Base-by-base conservation (phyloP, 1,140 invertebrate species). In the Drosophila hydei region DNA sequence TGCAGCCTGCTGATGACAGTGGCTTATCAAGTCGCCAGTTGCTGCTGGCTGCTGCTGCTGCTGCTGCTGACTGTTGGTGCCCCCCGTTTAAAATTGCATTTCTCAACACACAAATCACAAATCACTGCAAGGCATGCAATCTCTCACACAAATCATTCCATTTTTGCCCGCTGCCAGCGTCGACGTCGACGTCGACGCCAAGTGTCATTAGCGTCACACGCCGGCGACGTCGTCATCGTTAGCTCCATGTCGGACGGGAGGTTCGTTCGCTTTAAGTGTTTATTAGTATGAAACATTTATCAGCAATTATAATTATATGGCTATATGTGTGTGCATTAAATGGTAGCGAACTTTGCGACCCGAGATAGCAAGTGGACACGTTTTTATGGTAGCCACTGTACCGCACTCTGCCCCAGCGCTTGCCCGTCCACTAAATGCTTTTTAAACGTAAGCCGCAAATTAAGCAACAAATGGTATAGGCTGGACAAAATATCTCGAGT, bases 101-200 rank as follows among this genome's bases (percentile, higher is more conserved):
- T 88, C 83, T 88, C 83, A 88, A 68, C 83, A 76, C 83, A 79
- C 75, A 83, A 87, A 88, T 88, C 78, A 88, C 83, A 88, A 88
- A 88, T 88, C 78, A 88, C 84, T 88, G 81, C 72, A 64, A 75
- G 75, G 83, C 81, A 87, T 87, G 81, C 81, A 87, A 87, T 87
- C 81, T 88, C 81, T 87, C 81, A 87, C 83, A 87, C 81, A 85
- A 85, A 85, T 85, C 81, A 85, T 85, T 85, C 73, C 81, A 81
- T 81, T 85, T 85, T 72, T 87, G 77, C 65, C 47, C 45, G 48
- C 40, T 48, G 70, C n/a, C 40, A 1, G 2, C 9, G 47, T 50
- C 36, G 21, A 27, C 14, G 47, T 64, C 45, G 21, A 25, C 59
- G 33, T 51, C 52, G 72, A 67, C 77, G 81, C 76, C 80, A 80